These are phyloP conservation scores for Napeogenes sylphis DNA, from an alignment of 2,888 invertebrate species.

Conservation along the genomic window DNA sequence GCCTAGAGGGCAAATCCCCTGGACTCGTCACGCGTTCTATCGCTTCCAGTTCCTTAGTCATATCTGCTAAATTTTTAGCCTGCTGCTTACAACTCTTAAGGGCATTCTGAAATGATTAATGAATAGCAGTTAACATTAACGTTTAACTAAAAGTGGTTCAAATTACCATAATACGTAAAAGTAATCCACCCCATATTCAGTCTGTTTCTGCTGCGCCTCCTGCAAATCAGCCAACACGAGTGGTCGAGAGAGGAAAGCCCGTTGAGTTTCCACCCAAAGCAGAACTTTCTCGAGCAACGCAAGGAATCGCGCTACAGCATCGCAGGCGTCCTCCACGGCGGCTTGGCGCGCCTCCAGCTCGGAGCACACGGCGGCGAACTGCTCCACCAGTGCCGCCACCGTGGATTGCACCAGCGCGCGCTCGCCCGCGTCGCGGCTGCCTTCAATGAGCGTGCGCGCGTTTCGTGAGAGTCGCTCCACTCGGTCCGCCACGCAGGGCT, in stretches of 20 bases:
- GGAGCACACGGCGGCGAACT: conserved; percentile 85
- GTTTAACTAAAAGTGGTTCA: not conserved
- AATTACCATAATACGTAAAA: not conserved
- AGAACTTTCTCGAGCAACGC: conserved; percentile 88
- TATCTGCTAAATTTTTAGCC: conserved; percentile 91
- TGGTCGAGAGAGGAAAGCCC: conserved; percentile 86
- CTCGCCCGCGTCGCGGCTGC: conserved; percentile 87
- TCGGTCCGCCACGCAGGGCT: conserved; percentile 83
- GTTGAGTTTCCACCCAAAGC: conserved; percentile 90
- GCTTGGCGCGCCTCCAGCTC: conserved; percentile 90
- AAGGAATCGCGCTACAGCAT: conserved; percentile 92
- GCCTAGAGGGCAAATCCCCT: conserved; percentile 89
- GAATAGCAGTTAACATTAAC: conserved; percentile 9
- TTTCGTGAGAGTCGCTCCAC: conserved; percentile 87
- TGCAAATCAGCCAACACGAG: conserved; percentile 86
- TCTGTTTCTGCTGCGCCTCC: conserved; percentile 89
- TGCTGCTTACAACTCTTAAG: conserved; percentile 93
- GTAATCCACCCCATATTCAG: conserved; percentile 86
- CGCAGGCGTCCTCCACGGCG: conserved; percentile 90
- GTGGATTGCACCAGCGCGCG: conserved; percentile 85
- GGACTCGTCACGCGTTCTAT: conserved; percentile 90
- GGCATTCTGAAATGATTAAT: conserved; percentile 78
- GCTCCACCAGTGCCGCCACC: conserved; percentile 85
- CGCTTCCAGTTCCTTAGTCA: conserved; percentile 92
- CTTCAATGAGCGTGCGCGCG: conserved; percentile 87